phyloP scores from a whole-genome alignment of 1,140 invertebrate genomes.

The Drosophila parvula region DNA sequence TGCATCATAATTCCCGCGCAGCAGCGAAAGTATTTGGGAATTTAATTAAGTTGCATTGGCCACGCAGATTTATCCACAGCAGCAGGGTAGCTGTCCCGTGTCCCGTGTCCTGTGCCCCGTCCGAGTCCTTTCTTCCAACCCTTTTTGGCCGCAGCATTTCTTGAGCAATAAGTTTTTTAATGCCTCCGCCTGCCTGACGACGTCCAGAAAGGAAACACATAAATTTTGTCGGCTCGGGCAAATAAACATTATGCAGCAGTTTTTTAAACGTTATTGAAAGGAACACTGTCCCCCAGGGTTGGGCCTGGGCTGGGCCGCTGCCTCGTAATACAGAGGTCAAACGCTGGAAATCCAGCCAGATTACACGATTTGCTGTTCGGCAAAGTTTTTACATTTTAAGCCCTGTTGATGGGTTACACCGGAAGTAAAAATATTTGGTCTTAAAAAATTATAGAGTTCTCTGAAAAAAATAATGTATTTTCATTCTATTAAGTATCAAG shows the following conservation, averaged over 20 bases:
- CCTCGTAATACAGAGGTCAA: slow-evolving; percentile 13
- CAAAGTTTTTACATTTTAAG: slow-evolving; percentile 28
- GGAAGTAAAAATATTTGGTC: background rate
- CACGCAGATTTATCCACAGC: slow-evolving; percentile 72
- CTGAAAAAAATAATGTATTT: too few species aligned
- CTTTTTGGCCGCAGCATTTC: slow-evolving; percentile 61
- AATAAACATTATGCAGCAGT: slow-evolving; percentile 80
- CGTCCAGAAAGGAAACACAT: slow-evolving; percentile 51
- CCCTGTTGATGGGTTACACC: slow-evolving; percentile 23
- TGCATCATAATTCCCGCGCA: slow-evolving; percentile 69
- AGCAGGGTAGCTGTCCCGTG: slow-evolving; percentile 25
- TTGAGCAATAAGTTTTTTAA: slow-evolving; percentile 78
- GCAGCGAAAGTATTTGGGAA: slow-evolving; percentile 68
- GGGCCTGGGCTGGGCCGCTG: background rate
- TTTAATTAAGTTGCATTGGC: slow-evolving; percentile 81
- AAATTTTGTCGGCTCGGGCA: slow-evolving; percentile 65
- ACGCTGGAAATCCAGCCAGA: slow-evolving; percentile 22
- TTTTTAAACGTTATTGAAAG: slow-evolving; percentile 47
- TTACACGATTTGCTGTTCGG: slow-evolving; percentile 34
- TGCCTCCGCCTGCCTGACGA: slow-evolving; percentile 55
- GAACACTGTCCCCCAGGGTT: slow-evolving; percentile 29
- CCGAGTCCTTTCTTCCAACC: slow-evolving; percentile 36
- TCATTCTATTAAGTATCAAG: too few species aligned
- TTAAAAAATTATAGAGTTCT: too few species aligned
- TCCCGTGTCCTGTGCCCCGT: slow-evolving; percentile 2